phyloP scores from a whole-genome alignment of 2,888 invertebrate genomes.

The Cephus spinipes region DNA sequence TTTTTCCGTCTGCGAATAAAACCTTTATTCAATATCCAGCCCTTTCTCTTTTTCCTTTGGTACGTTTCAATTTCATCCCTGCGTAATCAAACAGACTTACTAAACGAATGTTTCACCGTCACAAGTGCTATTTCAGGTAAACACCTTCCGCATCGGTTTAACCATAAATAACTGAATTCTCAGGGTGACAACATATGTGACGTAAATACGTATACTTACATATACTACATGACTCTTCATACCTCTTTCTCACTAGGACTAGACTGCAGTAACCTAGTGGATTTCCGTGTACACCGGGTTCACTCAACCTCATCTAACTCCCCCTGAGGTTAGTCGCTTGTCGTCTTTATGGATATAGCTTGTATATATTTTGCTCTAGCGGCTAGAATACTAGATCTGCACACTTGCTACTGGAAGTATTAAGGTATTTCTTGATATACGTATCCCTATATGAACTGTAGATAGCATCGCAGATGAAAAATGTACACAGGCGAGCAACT shows the following conservation, averaged over 20 bases:
- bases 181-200: background rate
- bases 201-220: background rate
- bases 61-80: background rate
- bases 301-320: background rate
- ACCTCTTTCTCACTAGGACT: background rate
- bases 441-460: background rate
- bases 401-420: background rate
- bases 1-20: background rate
- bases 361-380: constrained; percentile 24
- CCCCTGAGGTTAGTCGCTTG: constrained; percentile 17
- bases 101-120: background rate
- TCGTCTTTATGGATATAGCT: constrained; percentile 37
- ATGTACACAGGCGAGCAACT: background rate
- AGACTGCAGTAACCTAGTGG: constrained; percentile 26
- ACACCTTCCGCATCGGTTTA: background rate
- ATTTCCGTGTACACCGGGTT: constrained; percentile 28
- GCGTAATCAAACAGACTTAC: background rate
- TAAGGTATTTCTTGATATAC: background rate
- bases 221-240: background rate
- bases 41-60: background rate
- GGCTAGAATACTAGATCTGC: background rate
- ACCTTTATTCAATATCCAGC: background rate
- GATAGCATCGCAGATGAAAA: background rate
- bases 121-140: background rate
- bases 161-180: background rate